A percentile compares a stretch with the other conserved stretches of the same genome.
Conservation (phyloP, 2,888 invertebrate species). For the Cecidostiba fungosa region DNA sequence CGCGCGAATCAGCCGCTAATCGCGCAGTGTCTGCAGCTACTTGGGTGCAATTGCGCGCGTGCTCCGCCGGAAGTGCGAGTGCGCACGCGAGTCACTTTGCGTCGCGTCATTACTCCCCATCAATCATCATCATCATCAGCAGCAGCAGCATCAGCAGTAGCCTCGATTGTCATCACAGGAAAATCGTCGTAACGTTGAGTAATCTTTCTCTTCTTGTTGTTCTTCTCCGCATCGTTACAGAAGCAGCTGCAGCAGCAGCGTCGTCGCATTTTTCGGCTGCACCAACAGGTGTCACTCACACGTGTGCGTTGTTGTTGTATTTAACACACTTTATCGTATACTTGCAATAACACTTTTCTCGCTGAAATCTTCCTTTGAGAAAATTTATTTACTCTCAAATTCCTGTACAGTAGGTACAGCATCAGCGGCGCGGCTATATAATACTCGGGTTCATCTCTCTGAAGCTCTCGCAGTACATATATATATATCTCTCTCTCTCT, state of each 20-base stretch:
- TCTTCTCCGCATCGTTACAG: not conserved
- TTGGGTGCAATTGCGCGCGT: slow-evolving; percentile 9
- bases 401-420: not conserved
- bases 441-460: not conserved
- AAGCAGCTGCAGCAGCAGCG: not conserved
- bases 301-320: slow-evolving; percentile 15
- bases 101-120: slow-evolving; percentile 1
- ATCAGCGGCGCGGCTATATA: not conserved
- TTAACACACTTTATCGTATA: no score
- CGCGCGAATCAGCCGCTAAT: slow-evolving; percentile 10
- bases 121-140: slow-evolving; percentile 6
- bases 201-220: no score
- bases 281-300: slow-evolving; percentile 65
- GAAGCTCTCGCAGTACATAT: not conserved
- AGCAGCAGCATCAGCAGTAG: not conserved
- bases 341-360: not conserved
- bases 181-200: not conserved
- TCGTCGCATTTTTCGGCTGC: slow-evolving; percentile 33
- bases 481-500: not conserved
- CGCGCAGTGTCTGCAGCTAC: slow-evolving; percentile 2
- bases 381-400: not conserved
- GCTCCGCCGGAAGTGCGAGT: slow-evolving; percentile 49
- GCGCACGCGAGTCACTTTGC: slow-evolving; percentile 52
- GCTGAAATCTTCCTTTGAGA: not conserved
- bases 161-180: not conserved